A percentile compares a stretch with the other conserved stretches of the same genome.
Conservation (phyloP, 2,888 invertebrate genomes). For the Notocelia uddmanniana region DNA sequence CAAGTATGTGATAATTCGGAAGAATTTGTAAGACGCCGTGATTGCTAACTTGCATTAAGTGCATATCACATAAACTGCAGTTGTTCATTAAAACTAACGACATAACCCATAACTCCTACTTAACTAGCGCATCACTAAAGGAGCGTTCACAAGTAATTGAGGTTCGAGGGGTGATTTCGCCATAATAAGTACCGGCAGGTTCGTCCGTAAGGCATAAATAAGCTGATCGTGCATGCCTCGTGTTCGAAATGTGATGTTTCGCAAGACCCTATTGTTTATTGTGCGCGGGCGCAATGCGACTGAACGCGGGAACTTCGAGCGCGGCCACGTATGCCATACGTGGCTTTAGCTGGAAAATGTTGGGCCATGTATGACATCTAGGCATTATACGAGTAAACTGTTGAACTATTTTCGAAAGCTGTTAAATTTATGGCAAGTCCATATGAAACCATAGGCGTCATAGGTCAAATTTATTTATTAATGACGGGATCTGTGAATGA, state of each 20-base stretch:
- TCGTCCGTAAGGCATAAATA: conserved; percentile 66
- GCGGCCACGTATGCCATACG: conserved; percentile 32
- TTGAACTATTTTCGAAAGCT: too few species aligned
- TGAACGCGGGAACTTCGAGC: conserved; percentile 25
- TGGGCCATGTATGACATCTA: neutral
- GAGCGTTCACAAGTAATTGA: conserved; percentile 29
- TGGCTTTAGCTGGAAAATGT: conserved; percentile 8
- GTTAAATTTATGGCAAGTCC: too few species aligned
- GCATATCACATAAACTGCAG: neutral
- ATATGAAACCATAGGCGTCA: too few species aligned
- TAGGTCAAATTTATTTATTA: too few species aligned
- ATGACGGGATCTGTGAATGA: too few species aligned
- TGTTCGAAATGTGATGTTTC: conserved; percentile 59
- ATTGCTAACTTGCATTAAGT: too few species aligned
- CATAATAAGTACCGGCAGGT: conserved; percentile 51
- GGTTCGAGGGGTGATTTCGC: conserved; percentile 35
- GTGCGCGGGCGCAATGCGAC: conserved; percentile 55
- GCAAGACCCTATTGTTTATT: conserved; percentile 72
- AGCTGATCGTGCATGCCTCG: conserved; percentile 64
- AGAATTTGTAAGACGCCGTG: too few species aligned
- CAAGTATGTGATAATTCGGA: too few species aligned
- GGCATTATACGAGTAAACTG: too few species aligned
- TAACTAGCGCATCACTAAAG: conserved; percentile 34
- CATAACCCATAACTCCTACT: conserved; percentile 23
- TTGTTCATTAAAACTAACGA: conserved; percentile 16